Conservation (phyloP, 2,888 invertebrate species). For the Auanema sp. region DNA sequence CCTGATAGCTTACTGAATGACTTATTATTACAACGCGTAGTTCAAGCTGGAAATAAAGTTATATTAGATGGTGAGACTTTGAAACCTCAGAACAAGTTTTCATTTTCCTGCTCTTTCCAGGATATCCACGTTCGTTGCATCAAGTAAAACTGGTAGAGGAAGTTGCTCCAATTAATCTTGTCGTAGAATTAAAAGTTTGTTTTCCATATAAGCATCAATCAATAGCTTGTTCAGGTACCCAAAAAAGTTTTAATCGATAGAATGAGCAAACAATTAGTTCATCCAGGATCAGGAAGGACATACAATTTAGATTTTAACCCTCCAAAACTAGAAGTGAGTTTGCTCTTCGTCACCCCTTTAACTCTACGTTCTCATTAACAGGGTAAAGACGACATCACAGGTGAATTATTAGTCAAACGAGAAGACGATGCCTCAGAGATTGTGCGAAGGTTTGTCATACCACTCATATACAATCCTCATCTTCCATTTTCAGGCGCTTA, state of each 20-base stretch:
- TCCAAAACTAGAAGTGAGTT: conserved; percentile 72
- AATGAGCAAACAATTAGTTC: conserved; percentile 68
- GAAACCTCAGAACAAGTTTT: neutral
- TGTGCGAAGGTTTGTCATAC: conserved; percentile 27
- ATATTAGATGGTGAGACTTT: conserved; percentile 31
- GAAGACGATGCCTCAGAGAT: conserved; percentile 76
- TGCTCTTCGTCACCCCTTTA: neutral
- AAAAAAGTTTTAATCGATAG: conserved; percentile 42
- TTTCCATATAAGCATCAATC: neutral
- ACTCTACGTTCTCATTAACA: conserved; percentile 13
- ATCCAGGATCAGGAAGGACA: conserved; percentile 78
- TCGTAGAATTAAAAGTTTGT: conserved; percentile 34
- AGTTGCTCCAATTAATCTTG: conserved; percentile 34
- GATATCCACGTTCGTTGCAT: conserved; percentile 41
- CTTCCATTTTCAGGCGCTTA: conserved; percentile 2
- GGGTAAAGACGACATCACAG: conserved; percentile 80
- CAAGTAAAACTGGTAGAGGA: conserved; percentile 44
- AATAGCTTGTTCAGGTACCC: conserved; percentile 23
- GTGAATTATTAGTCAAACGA: conserved; percentile 83
- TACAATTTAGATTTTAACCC: conserved; percentile 94
- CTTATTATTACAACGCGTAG: conserved; percentile 29
- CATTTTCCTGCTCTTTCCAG: conserved; percentile 10
- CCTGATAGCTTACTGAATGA: conserved; percentile 42
- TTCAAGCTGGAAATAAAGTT: conserved; percentile 32
- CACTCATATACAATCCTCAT: neutral